phyloP scores from a whole-genome alignment of 2,113 vertebrate species.

The Saguinus imperator region DNA sequence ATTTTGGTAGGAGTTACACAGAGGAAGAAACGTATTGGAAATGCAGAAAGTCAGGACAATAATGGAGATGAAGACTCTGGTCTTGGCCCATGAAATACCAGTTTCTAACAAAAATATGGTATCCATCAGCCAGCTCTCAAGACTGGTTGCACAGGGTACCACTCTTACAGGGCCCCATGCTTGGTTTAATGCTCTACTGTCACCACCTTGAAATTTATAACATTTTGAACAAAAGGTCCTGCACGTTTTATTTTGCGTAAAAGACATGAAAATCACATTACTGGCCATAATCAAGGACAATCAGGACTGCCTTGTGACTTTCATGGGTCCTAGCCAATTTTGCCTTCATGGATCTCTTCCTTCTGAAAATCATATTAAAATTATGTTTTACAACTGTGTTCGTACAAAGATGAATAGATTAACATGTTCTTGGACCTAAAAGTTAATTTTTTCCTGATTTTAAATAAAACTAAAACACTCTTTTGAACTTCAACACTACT shows the following conservation, averaged over 20 bases:
- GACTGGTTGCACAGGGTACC: neutral
- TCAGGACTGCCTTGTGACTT: neutral
- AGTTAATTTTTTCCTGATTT: neutral
- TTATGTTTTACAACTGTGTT: neutral
- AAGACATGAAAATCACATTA: neutral
- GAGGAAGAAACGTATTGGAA: neutral
- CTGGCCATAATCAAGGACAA: neutral
- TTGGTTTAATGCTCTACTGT: neutral
- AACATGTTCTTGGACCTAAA: neutral
- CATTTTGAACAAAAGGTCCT: neutral
- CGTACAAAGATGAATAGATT: neutral
- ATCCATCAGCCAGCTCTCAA: neutral
- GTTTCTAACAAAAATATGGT: neutral
- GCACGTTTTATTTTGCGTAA: neutral
- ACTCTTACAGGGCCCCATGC: neutral
- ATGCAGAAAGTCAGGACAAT: neutral
- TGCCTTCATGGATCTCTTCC: neutral
- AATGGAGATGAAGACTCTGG: neutral
- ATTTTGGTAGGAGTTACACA: neutral
- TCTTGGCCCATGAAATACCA: neutral
- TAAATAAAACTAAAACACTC: slow-evolving; percentile 5
- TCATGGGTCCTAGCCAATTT: neutral
- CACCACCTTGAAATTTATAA: neutral
- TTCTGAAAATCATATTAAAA: neutral
- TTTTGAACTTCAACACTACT: neutral